phyloP scores from a whole-genome alignment of 2,888 invertebrate genomes.

The Sarcophaga rosellei region DNA sequence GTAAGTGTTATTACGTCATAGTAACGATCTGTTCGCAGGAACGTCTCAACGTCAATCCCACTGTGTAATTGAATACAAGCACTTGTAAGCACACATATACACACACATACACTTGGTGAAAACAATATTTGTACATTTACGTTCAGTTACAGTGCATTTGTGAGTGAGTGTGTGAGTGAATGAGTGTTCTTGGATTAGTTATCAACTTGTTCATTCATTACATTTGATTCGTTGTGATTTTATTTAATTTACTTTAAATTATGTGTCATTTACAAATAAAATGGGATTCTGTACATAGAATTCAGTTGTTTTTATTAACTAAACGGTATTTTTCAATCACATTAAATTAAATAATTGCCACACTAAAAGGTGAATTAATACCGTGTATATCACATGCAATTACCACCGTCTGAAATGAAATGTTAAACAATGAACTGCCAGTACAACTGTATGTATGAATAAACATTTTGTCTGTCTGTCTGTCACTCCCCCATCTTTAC shows the following conservation, averaged over 20 bases:
- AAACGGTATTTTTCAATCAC: slow-evolving; percentile 52
- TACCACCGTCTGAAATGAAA: slow-evolving; percentile 8
- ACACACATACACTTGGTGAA: no score
- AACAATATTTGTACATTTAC: no score
- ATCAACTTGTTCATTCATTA: background rate
- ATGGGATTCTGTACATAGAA: slow-evolving; percentile 20
- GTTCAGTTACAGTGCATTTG: no score
- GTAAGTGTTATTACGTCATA: slow-evolving; percentile 31
- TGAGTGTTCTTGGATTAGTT: background rate
- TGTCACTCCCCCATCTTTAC: no score
- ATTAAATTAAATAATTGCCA: slow-evolving; percentile 68
- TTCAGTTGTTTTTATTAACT: slow-evolving; percentile 53
- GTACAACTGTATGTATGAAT: background rate
- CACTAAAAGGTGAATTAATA: slow-evolving; percentile 59
- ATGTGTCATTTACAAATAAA: slow-evolving; percentile 27
- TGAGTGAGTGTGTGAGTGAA: no score
- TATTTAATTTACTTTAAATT: background rate
- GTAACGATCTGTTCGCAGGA: background rate
- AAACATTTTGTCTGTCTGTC: no score
- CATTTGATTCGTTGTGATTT: slow-evolving; percentile 24
- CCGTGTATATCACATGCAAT: slow-evolving; percentile 35
- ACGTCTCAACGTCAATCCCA: background rate
- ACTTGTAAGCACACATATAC: no score
- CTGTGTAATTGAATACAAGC: background rate
- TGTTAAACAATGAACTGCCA: no score